Base-by-base conservation (phyloP, 2,797 vertebrate species). In the Pseudopleuronectes americanus region DNA sequence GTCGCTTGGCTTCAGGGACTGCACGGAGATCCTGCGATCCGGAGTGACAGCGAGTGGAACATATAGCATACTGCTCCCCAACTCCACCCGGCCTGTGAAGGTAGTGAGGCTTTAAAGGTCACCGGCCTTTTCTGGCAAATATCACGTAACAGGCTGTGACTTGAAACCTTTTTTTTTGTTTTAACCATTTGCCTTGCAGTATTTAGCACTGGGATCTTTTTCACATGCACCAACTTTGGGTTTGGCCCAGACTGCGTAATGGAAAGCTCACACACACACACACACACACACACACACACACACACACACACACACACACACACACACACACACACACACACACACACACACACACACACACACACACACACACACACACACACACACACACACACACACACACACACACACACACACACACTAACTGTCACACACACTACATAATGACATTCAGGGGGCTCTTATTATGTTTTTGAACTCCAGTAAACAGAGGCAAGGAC, bases 1-100 rank as follows among this genome's bases (percentile, higher is more conserved):
- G 72, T 65, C 64, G 3, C 76, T 66, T n/a, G 79, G 23, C 65
- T 95, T 95, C 80, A 88, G 85, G 68, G 94, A 96, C 77, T 96
- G 95, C 77, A 92, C 95, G 0, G 93, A 95, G 48, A 92, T 95
- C 48, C 92, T 92, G 77, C 92, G 84, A 81, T 91, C 92, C 16
- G 95, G 95, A 73, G 82, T 91, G 65, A 93, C 88, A 33, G 89
- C 93, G 65, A 95, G 81, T 47, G 95, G 95, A 66, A 84, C 94
- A 76, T 95, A 95, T 45, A 91, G 69, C 72, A 93, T 96, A 74
- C 90, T 68, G 16, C 86, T 94, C 14, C 69, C 88, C 36, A 96
- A 96, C 85, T 90, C 92, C 49, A 94, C 94, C 6, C 91, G 91
- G 62, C 89, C 89, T 31, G 79, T 93, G 36, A 93, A 95, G 93